Evolutionary conservation across 1,140 invertebrate genomes (phyloP).

Genomic region (Apis mellifera): Amel_HAv3.1 CM009944.2:9428501-9429000

Average conservation of each 20-base stretch:
- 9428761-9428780: conserved; percentile 81
- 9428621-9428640: conserved; percentile 74
- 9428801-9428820: conserved; percentile 84
- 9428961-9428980: conserved; percentile 92
- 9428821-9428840: conserved; percentile 87
- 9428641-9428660: conserved; percentile 70
- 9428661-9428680: conserved; percentile 76
- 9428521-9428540: not conserved
- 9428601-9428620: conserved; percentile 59
- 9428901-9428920: conserved; percentile 90
- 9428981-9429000: conserved; percentile 88
- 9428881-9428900: conserved; percentile 95
- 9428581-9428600: not conserved
- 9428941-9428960: conserved; percentile 93
- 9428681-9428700: conserved; percentile 82
- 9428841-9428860: conserved; percentile 87
- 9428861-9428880: conserved; percentile 90
- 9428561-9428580: not conserved
- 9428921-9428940: conserved; percentile 90
- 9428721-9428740: conserved; percentile 86
- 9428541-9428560: not conserved
- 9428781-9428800: conserved; percentile 81
- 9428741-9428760: conserved; percentile 84
- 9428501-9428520: conserved; percentile 83
- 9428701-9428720: conserved; percentile 82